These are phyloP conservation scores for Takifugu ocellatus DNA, from an alignment of 2,797 vertebrate genomes.

Conservation along the genomic window DNA sequence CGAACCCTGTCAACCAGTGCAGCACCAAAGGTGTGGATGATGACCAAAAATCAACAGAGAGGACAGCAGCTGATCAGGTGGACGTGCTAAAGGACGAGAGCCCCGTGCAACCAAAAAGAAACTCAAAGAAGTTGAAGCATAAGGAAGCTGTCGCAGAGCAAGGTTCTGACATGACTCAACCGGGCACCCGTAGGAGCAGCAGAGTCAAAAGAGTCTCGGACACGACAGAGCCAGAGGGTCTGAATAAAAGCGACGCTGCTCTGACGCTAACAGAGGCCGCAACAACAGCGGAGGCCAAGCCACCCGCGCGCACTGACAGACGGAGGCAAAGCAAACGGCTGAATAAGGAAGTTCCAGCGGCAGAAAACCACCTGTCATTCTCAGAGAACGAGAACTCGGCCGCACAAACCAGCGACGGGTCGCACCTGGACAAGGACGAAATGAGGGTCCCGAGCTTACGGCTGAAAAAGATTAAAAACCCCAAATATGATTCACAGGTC, in stretches of 20 bases:
- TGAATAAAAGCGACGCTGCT: slow-evolving; percentile 39
- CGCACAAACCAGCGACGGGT: slow-evolving; percentile 40
- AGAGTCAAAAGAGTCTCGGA: slow-evolving; percentile 53
- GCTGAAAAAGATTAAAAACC: slow-evolving; percentile 73
- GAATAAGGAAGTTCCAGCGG: slow-evolving; percentile 59
- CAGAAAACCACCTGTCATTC: slow-evolving; percentile 44
- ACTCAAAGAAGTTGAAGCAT: slow-evolving; percentile 52
- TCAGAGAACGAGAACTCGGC: slow-evolving; percentile 33
- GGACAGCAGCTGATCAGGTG: slow-evolving; percentile 40
- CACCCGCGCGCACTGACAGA: slow-evolving; percentile 45
- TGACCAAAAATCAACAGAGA: slow-evolving; percentile 69
- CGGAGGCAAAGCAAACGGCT: slow-evolving; percentile 72
- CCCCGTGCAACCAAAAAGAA: slow-evolving; percentile 53
- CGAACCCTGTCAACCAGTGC: slow-evolving; percentile 42
- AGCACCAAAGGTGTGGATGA: slow-evolving; percentile 56
- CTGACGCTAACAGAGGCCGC: slow-evolving; percentile 56
- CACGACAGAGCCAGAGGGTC: slow-evolving; percentile 49
- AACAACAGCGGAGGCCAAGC: slow-evolving; percentile 45
- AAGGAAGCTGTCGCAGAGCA: slow-evolving; percentile 47
- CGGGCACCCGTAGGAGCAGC: slow-evolving; percentile 62
- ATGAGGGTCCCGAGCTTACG: slow-evolving; percentile 72
- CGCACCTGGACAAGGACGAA: slow-evolving; percentile 53
- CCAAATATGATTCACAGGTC: slow-evolving; percentile 65
- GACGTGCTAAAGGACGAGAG: slow-evolving; percentile 43
- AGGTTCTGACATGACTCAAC: slow-evolving; percentile 52